Evolutionary conservation across 2,113 vertebrate species (phyloP).

Genomic region (Rhea americana): DNA sequence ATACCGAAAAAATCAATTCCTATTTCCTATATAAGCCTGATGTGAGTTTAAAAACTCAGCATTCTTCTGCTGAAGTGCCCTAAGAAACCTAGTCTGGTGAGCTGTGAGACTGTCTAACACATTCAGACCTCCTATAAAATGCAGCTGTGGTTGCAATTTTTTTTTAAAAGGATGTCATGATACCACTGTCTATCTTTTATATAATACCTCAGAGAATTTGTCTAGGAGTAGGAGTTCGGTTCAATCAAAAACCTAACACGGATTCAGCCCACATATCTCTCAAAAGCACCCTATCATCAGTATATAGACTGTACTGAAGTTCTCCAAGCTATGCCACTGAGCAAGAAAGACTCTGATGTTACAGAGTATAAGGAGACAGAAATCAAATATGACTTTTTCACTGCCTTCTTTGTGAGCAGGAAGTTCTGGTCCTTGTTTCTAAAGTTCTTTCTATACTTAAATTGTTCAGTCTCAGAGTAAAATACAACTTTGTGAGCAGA

Average conservation of each 20-base stretch:
- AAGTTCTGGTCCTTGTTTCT: not conserved
- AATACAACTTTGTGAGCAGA: not conserved
- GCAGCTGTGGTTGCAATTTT: not conserved
- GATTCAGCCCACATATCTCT: not conserved
- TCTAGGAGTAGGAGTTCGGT: constrained; percentile 3
- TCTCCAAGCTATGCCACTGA: not conserved
- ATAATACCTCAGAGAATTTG: not conserved
- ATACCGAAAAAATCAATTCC: not conserved
- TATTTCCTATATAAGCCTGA: not conserved
- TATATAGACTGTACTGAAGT: not conserved
- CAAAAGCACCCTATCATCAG: not conserved
- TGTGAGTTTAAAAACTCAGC: not conserved
- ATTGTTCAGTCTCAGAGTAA: not conserved
- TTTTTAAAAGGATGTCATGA: not conserved
- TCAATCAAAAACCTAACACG: not conserved
- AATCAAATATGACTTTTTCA: not conserved
- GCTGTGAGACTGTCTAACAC: not conserved
- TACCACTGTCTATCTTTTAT: not conserved
- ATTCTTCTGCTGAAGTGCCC: not conserved
- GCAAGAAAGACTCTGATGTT: not conserved
- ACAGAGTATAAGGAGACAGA: not conserved
- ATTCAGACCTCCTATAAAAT: not conserved
- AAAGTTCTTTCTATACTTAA: not conserved
- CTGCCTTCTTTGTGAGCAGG: not conserved
- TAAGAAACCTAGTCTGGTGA: not conserved